These are phyloP conservation scores for Heliconius melpomene DNA, from an alignment of 1,140 invertebrate genomes.

Conservation along the genomic window DNA sequence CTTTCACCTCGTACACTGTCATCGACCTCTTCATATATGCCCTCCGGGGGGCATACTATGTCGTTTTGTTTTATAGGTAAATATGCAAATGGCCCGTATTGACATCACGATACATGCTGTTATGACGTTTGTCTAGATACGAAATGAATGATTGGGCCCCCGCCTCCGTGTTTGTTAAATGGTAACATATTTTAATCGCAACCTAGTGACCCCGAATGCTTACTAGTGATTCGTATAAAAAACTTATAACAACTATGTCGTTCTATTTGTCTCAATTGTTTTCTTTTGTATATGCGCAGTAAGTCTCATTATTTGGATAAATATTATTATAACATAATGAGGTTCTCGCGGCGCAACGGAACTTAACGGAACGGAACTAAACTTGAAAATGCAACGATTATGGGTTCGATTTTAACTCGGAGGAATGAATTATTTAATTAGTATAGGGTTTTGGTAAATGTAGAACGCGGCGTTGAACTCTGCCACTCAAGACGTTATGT, in stretches of 20 bases:
- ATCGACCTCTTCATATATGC: too few species aligned
- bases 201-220: constrained; percentile 36
- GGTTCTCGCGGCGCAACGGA: too few species aligned
- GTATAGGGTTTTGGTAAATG: too few species aligned
- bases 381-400: too few species aligned
- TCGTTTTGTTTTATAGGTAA: constrained; percentile 20
- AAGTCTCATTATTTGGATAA: neutral
- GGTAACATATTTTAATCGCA: constrained; percentile 28
- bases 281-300: neutral
- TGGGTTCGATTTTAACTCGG: too few species aligned
- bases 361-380: too few species aligned
- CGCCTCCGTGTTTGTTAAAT: constrained; percentile 29
- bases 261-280: too few species aligned
- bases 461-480: too few species aligned
- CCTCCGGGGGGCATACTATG: neutral
- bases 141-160: constrained; percentile 30
- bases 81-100: constrained; percentile 14
- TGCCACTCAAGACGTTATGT: too few species aligned
- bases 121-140: constrained; percentile 12
- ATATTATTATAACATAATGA: too few species aligned
- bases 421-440: too few species aligned
- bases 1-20: too few species aligned
- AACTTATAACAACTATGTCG: neutral
- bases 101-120: constrained; percentile 18
- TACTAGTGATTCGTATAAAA: neutral